Base-by-base conservation (phyloP, 2,797 vertebrate genomes). In the Myripristis murdjan region DNA sequence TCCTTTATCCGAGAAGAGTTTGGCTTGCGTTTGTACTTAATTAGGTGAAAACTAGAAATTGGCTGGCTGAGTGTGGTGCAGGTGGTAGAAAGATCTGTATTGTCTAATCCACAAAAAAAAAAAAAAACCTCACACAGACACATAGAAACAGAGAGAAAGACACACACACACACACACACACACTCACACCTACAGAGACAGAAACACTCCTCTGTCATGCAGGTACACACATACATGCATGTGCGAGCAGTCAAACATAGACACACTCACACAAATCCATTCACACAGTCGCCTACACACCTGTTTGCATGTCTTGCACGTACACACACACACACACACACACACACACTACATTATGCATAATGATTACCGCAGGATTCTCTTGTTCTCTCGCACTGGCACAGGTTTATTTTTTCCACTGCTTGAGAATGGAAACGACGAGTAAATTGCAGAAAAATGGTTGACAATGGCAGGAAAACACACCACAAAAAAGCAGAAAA, bases 401-500 rank as follows among this genome's bases (percentile, higher is more conserved):
- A 26, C 20, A 10, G 26, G 24, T 46, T 59, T 33, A 9, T 46
- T 53, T 48, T 31, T 52, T 37, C 26, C 41, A 48, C 7, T 18
- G 15, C 26, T 48, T 33, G 47, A 26, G 14, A 58, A 33, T 49
- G 43, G 20, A 73, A 77, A 55, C 15, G 49, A 43, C 46, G 28
- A 52, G 14, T 43, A 24, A 69, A 56, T 63, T 23, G 24, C 39
- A 64, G 22, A 51, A 70, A 72, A 14, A 20, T 16, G 61, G 24
- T 48, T 53, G 31, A 67, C 24, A 51, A 43, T 11, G 46, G 49
- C 12, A 39, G n/a, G 46, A 61, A 59, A 71, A 33, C 18, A 51
- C 33, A 64, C 11, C 6, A 26, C 55, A 41, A 62, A 68, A 55
- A 16, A 64, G 33, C 53, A n/a, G 26, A n/a, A 43, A 44, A 43